A percentile compares a stretch with the other conserved stretches of the same genome.
These are phyloP conservation scores for Remorina albescens DNA, from an alignment of 2,797 vertebrate genomes.

Conservation along the genomic window DNA sequence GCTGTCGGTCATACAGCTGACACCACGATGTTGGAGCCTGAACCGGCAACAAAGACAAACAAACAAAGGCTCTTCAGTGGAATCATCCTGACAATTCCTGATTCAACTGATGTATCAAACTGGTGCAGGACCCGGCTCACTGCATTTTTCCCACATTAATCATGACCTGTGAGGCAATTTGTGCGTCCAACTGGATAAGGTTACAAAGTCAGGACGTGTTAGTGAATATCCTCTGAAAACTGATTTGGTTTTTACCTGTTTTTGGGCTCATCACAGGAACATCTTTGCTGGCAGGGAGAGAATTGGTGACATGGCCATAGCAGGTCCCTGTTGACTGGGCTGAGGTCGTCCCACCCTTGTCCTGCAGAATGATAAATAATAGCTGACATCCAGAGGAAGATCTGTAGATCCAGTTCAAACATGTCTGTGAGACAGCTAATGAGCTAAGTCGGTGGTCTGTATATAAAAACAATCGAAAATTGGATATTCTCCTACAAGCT, in stretches of 20 bases:
- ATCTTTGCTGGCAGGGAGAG: neutral
- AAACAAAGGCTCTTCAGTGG: neutral
- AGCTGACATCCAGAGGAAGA: conserved; percentile 10
- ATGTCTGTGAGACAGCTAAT: neutral
- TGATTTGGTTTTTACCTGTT: conserved; percentile 44
- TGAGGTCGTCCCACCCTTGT: conserved; percentile 2
- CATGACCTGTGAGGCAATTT: neutral
- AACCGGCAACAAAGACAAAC: neutral
- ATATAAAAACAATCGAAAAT: too few species aligned
- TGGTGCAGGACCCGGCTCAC: neutral
- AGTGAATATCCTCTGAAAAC: neutral
- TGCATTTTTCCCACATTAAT: neutral
- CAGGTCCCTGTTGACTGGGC: conserved; percentile 5
- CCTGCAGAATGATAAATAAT: conserved; percentile 16
- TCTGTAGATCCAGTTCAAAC: conserved; percentile 32
- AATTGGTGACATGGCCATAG: conserved; percentile 20
- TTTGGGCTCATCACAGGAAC: conserved; percentile 6
- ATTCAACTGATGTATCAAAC: too few species aligned
- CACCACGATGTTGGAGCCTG: conserved; percentile 19
- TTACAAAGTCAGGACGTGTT: neutral
- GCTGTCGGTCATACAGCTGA: neutral
- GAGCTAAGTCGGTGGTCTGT: neutral
- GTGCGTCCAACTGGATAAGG: neutral
- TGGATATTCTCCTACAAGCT: too few species aligned
- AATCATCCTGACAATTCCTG: neutral